These are phyloP conservation scores for Conistra vaccinii DNA, from an alignment of 2,888 invertebrate species.

Conservation along the genomic window DNA sequence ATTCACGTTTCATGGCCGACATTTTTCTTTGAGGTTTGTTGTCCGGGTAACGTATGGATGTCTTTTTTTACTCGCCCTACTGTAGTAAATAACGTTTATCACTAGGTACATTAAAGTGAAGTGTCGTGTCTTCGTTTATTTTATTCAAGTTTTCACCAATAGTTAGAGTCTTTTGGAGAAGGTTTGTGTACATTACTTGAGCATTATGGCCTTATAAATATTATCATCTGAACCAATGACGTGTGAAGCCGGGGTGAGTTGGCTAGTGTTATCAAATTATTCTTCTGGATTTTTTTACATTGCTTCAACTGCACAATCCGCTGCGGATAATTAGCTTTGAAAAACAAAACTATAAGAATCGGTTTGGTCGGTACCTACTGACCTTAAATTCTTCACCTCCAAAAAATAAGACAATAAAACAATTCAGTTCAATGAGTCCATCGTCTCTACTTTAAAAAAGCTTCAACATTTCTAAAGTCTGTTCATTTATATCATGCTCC, in stretches of 20 bases:
- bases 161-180: neutral
- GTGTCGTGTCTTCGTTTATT: neutral
- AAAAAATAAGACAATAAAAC: neutral
- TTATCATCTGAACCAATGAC: too few species aligned
- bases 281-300: neutral
- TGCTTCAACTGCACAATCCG: neutral
- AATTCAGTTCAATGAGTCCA: conserved; percentile 13
- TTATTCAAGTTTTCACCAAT: neutral
- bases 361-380: neutral
- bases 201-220: neutral
- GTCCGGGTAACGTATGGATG: conserved; percentile 54
- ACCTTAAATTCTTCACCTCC: neutral
- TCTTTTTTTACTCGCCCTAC: conserved; percentile 48
- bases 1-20: conserved; percentile 47
- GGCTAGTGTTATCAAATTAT: neutral
- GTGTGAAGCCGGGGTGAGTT: neutral
- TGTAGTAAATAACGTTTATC: conserved; percentile 50
- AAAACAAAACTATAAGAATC: neutral
- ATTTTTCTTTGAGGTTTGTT: conserved; percentile 64
- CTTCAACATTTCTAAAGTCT: conserved; percentile 19
- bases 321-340: neutral
- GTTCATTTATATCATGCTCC: conserved; percentile 50
- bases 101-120: conserved; percentile 9
- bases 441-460: conserved; percentile 18
- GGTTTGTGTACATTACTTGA: neutral